Evolutionary conservation across 2,888 invertebrate genomes (phyloP).

Genomic region (Eupithecia tripunctaria): DNA sequence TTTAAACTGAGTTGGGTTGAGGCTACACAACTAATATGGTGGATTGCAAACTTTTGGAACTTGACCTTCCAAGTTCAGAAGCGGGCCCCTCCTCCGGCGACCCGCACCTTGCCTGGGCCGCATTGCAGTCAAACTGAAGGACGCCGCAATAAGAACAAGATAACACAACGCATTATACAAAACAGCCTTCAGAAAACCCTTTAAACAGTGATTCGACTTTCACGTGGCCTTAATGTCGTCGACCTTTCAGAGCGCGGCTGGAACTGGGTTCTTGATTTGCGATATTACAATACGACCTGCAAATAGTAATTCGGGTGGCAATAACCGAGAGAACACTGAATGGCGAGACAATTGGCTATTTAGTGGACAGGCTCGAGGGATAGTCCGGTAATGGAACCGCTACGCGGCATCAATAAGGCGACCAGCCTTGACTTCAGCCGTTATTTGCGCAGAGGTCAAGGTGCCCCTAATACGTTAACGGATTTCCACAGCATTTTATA

Average conservation of each 20-base stretch:
- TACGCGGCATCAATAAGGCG: conserved; percentile 59
- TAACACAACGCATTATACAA: conserved; percentile 44
- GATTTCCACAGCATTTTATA: conserved; percentile 67
- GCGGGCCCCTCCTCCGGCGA: conserved; percentile 54
- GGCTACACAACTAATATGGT: conserved; percentile 61
- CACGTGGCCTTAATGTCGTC: conserved; percentile 47
- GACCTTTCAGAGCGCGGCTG: conserved; percentile 42
- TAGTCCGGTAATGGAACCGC: conserved; percentile 55
- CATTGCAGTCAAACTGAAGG: conserved; percentile 79
- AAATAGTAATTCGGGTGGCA: conserved; percentile 55
- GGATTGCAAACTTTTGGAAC: conserved; percentile 69
- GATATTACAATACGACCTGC: conserved; percentile 44
- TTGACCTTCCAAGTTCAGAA: conserved; percentile 79
- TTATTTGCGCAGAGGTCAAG: conserved; percentile 68
- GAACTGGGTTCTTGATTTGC: conserved; percentile 44
- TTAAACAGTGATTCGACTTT: conserved; percentile 48
- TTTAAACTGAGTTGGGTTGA: conserved; percentile 56
- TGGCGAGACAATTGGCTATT: conserved; percentile 61
- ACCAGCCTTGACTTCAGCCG: conserved; percentile 65
- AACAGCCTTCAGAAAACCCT: conserved; percentile 48
- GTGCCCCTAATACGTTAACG: conserved; percentile 67
- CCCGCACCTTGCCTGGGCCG: conserved; percentile 64
- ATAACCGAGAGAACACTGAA: conserved; percentile 49
- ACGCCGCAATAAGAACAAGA: conserved; percentile 64
- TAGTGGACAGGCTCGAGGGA: conserved; percentile 51